phyloP scores from a whole-genome alignment of 1,140 invertebrate species.

The Ceratina australensis region DNA sequence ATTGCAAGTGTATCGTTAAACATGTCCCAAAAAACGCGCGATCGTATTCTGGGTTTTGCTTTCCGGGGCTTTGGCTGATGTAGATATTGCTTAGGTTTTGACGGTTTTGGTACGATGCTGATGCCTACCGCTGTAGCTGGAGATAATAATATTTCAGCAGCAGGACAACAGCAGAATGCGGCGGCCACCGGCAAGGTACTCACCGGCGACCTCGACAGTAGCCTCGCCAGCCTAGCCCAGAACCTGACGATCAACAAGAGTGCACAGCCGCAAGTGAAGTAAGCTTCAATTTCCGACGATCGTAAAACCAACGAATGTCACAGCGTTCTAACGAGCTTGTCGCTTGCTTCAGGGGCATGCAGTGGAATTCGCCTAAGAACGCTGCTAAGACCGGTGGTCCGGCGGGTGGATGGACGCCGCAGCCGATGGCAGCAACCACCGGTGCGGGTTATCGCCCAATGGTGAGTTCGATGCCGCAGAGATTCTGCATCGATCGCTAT shows the following conservation, averaged over 20 bases:
- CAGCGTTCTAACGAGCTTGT: background rate
- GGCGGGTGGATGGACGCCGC: conserved; percentile 87
- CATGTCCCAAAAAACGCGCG: background rate
- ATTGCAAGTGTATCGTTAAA: conserved; percentile 1
- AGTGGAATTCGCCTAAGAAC: conserved; percentile 93
- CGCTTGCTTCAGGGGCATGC: conserved; percentile 82
- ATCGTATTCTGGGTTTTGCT: conserved; percentile 36
- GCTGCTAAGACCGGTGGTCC: conserved; percentile 86
- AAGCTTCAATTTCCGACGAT: conserved; percentile 72
- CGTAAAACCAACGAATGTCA: background rate
- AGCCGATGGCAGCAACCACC: conserved; percentile 92
- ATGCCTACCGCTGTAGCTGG: conserved; percentile 70
- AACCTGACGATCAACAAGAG: conserved; percentile 95
- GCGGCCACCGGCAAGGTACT: conserved; percentile 85
- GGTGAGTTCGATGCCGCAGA: conserved; percentile 79
- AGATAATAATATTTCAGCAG: conserved; percentile 70
- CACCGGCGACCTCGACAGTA: conserved; percentile 95
- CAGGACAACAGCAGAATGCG: conserved; percentile 77
- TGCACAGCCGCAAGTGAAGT: conserved; percentile 85
- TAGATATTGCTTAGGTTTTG: conserved; percentile 81
- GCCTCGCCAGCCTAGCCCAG: conserved; percentile 92
- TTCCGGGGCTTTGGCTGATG: conserved; percentile 55
- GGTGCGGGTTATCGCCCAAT: conserved; percentile 91
- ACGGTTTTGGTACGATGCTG: conserved; percentile 84
- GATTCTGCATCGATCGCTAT: too few species aligned